Evolutionary conservation across 64 coral and sea anemone species (phyloP), one percentile per base, ranked within the genome.

Genomic region (Trachythela sp.): DNA sequence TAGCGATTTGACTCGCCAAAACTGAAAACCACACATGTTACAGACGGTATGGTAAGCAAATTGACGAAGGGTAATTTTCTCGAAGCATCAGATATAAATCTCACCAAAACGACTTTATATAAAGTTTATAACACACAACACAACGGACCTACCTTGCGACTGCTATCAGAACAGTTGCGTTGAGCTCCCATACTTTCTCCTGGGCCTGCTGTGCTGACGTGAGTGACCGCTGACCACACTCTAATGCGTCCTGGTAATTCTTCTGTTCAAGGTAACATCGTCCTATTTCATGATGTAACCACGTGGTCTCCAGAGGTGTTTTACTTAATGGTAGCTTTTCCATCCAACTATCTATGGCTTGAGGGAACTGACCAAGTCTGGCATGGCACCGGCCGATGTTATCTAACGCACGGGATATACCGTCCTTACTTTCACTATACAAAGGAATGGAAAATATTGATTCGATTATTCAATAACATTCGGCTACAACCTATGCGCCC

Each of bases 111-210:
- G 2, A 84, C 26, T 60, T 54, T 24, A 43, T 24, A 48, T 8
- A 24, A 31, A 8, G 45, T 38, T 43, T 36, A 39, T 71, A 18
- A 11, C 36, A n/a, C 13, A 10, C 14, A 60, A 39, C 10, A 38
- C 24, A 71, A 39, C 36, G 56, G 56, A 64, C 56, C 83, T 87
- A 97, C 95, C 95, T 97, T 97, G 92, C 3, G 95, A 91, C 43
- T 97, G 95, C 91, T 24, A 91, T 91, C 72, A 97, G 93, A 83
- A 97, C 95, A 31, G 95, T 97, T 11, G 95, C 95, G 77, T 97
- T 97, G 0, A 97, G 93, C 83, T 97, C 90, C 95, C 95, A 97
- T 24, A 97, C 95, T 83, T 97, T 88, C 70, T 97, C 95, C 36
- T 89, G 86, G 31, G 95, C 95, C 42, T 97, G 90, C 13, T 94